These are phyloP conservation scores for Bruchidius siliquastri DNA, from an alignment of 2,888 invertebrate species.

Conservation along the genomic window DNA sequence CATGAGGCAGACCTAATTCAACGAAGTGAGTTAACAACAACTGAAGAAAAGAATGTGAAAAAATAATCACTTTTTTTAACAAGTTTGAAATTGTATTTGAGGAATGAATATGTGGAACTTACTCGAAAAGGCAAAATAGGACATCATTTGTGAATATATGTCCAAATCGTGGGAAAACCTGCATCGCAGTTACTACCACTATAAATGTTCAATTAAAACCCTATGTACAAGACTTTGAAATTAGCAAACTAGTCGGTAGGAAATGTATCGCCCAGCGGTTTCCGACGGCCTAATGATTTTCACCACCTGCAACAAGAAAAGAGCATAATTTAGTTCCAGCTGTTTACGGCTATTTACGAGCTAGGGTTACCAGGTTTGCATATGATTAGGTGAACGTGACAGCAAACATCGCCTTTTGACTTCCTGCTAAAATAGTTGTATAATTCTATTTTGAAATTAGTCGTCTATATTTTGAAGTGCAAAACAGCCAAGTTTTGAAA, in stretches of 20 bases:
- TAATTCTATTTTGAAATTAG: too few species aligned
- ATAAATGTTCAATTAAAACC: neutral
- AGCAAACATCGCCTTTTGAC: neutral
- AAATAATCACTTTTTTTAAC: too few species aligned
- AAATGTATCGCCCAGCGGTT: slow-evolving; percentile 97
- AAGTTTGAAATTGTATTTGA: neutral
- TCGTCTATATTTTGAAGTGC: too few species aligned
- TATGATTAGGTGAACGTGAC: neutral
- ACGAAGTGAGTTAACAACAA: too few species aligned
- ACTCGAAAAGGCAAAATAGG: too few species aligned
- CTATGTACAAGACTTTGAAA: neutral
- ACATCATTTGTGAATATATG: too few species aligned
- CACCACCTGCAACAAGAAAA: slow-evolving; percentile 67
- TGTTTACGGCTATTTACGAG: neutral
- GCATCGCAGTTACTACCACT: neutral
- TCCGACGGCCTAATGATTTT: slow-evolving; percentile 97
- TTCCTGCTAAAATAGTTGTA: neutral
- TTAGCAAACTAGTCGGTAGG: slow-evolving; percentile 88
- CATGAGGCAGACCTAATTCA: too few species aligned
- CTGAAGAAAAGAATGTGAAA: too few species aligned
- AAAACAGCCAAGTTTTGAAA: too few species aligned
- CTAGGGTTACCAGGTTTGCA: neutral
- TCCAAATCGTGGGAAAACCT: neutral
- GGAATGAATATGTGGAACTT: neutral
- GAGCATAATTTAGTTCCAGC: slow-evolving; percentile 7